phyloP scores from a whole-genome alignment of 2,888 invertebrate species.

The Priocnemis perturbator region DNA sequence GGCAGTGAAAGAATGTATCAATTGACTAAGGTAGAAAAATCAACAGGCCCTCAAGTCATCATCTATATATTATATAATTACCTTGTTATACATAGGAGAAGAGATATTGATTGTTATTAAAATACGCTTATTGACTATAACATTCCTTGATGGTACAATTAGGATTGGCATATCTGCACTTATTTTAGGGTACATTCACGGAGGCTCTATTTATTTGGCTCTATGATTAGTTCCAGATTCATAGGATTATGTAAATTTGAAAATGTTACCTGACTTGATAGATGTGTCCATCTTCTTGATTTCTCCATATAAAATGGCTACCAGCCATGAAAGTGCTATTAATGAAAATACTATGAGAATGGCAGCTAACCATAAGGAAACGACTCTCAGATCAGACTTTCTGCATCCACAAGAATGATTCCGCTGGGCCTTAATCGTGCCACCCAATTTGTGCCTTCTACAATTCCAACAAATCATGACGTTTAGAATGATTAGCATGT shows the following conservation, averaged over 20 bases:
- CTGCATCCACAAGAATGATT: constrained; percentile 57
- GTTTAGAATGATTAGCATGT: background rate
- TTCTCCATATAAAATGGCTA: constrained; percentile 71
- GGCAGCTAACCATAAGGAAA: constrained; percentile 67
- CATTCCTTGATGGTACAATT: no score
- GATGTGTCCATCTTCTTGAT: constrained; percentile 71
- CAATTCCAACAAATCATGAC: constrained; percentile 26
- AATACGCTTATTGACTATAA: no score
- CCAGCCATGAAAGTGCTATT: constrained; percentile 71
- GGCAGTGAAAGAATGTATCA: no score
- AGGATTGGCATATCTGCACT: no score
- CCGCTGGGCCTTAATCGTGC: constrained; percentile 50
- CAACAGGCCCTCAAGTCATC: no score
- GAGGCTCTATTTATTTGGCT: background rate
- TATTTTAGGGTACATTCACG: no score
- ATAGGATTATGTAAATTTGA: constrained; percentile 9
- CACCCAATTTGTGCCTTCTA: constrained; percentile 60
- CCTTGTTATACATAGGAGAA: no score
- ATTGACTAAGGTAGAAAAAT: no score
- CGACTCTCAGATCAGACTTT: constrained; percentile 57
- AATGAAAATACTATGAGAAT: constrained; percentile 71
- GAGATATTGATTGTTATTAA: no score
- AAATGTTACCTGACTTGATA: constrained; percentile 70
- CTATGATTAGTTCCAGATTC: constrained; percentile 43
- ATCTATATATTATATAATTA: no score